Percentiles rank a stretch among this genome's conserved stretches.
Evolutionary conservation across 2,797 vertebrate genomes (phyloP).

Genomic region (Sardinella longiceps): DNA sequence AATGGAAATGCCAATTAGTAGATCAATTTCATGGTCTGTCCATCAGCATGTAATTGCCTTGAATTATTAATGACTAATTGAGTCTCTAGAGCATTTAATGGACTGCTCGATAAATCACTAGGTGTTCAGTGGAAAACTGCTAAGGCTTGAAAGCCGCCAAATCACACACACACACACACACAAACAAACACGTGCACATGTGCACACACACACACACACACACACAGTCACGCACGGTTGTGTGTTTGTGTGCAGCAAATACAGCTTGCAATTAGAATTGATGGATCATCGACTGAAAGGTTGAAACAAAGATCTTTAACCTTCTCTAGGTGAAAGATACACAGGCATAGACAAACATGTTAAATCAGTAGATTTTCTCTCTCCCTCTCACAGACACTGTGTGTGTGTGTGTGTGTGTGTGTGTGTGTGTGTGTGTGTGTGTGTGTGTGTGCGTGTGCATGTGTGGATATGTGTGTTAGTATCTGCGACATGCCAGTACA

Average conservation of each 20-base stretch:
- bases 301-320: too few relatives aligned
- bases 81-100: background rate
- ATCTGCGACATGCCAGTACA: background rate
- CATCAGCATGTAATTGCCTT: background rate
- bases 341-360: too few relatives aligned
- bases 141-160: background rate
- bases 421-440: background rate
- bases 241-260: too few relatives aligned
- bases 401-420: background rate
- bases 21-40: slow-evolving; percentile 16
- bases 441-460: background rate
- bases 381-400: too few relatives aligned
- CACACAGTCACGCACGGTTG: background rate
- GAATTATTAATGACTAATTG: background rate
- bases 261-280: too few relatives aligned
- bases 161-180: background rate
- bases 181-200: background rate
- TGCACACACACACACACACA: background rate
- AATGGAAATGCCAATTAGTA: background rate
- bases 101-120: background rate
- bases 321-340: too few relatives aligned
- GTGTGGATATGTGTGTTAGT: background rate
- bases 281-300: too few relatives aligned
- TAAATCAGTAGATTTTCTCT: too few relatives aligned
- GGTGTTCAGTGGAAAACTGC: background rate